Base-by-base conservation (phyloP, 1,140 invertebrate species). In the Holcopasites calliopsidis region DNA sequence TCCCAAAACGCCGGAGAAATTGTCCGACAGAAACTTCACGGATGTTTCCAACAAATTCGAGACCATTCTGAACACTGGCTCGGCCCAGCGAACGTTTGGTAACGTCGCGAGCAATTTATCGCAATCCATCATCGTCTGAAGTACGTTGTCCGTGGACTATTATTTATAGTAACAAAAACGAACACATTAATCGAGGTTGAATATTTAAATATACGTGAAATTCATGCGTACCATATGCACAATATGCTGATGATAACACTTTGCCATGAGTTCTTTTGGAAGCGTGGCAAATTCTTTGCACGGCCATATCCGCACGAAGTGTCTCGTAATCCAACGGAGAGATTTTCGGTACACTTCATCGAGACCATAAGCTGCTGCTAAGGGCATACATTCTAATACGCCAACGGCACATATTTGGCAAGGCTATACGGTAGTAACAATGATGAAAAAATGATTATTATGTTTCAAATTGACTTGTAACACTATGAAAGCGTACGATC, bases 311-410 rank as follows among this genome's bases (percentile, higher is more conserved):
- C 95, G 93, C 10, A 95, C 93, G 87, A 97, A 97, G 90, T 98
- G 93, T 80, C 95, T 94, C 1, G 95, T 97, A 8, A 97, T 95
- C 97, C 97, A 98, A 72, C 94, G 93, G 21, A 97, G 88, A 86
- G 96, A 96, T 90, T 96, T 97, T 66, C 95, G 93, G 88, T 97
- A 96, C 1, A 98, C 91, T 87, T 97, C 97, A 85, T 97, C 96
- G n/a, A 98, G 91, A 5, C 96, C 96, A 88, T 97, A 97, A 28
- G 95, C 94, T 21, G 96, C 93, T 13, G 96, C 95, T 28, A 97
- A 90, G 3, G 95, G 95, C 83, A 98, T 93, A 76, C 96, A 96
- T 90, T 98, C 96, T 8, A 97, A 88, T 6, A 97, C 95, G 18
- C 96, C 95, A 71, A 94, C 93, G 18, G 94, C 94, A 88, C 96